These are phyloP conservation scores for Mormyrus iriodes DNA, from an alignment of 2,113 vertebrate species.

Conservation along the genomic window DNA sequence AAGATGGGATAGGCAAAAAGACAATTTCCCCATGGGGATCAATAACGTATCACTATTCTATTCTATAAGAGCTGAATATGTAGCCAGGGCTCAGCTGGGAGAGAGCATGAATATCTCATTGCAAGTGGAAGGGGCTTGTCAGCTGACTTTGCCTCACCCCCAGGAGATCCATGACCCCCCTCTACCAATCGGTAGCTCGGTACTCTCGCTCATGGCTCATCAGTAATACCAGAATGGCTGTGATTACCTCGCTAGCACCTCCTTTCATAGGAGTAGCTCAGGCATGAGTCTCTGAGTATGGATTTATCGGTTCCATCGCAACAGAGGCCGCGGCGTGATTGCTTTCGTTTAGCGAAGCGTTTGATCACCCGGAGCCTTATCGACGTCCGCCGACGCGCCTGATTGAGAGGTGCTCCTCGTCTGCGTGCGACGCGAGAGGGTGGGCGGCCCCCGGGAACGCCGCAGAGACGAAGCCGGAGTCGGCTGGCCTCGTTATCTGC, in stretches of 20 bases:
- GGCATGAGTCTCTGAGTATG: neutral
- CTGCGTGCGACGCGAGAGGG: neutral
- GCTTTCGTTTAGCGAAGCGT: constrained; percentile 8
- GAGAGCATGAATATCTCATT: neutral
- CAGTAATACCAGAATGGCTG: neutral
- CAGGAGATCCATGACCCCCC: neutral
- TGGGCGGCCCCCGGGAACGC: constrained; percentile 1
- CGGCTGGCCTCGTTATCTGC: constrained; percentile 26
- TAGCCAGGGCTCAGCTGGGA: neutral
- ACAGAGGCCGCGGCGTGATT: neutral
- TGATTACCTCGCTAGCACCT: neutral
- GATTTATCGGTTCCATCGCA: constrained; percentile 14
- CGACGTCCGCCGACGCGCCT: constrained; percentile 17
- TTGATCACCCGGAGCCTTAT: constrained; percentile 6
- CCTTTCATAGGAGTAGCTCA: neutral
- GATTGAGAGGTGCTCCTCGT: constrained; percentile 19
- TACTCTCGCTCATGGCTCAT: neutral
- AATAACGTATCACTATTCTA: neutral
- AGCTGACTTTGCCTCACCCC: neutral
- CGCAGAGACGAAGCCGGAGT: constrained; percentile 6
- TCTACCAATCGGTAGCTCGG: neutral
- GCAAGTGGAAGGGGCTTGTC: neutral
- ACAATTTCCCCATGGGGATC: neutral
- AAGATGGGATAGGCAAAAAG: neutral
- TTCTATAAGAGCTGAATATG: neutral